phyloP scores from a whole-genome alignment of 2,113 vertebrate species.

The Petrocephalus zakoni region DNA sequence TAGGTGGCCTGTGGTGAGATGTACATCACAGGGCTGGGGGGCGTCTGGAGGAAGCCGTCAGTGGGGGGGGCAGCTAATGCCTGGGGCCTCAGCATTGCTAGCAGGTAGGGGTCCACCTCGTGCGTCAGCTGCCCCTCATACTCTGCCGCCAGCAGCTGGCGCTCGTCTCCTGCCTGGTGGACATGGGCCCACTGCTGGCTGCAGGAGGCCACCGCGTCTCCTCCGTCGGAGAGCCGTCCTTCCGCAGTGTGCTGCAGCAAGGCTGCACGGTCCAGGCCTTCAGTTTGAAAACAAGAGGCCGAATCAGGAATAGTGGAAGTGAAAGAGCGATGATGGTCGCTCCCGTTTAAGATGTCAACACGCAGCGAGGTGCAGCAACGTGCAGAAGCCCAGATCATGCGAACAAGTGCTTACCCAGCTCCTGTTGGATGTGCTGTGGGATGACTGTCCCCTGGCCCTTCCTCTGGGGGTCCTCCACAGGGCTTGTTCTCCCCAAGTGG shows the following conservation, averaged over 20 bases:
- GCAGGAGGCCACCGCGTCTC: conserved; percentile 53
- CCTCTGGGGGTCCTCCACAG: conserved; percentile 57
- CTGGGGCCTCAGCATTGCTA: conserved; percentile 59
- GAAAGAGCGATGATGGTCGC: not conserved
- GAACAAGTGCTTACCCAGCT: conserved; percentile 68
- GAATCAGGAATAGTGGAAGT: conserved; percentile 3
- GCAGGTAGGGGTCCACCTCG: conserved; percentile 47
- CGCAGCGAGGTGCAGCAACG: no score
- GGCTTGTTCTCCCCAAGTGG: conserved; percentile 53
- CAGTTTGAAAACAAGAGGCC: conserved; percentile 8
- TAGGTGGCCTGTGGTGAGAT: conserved; percentile 92
- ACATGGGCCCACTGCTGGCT: conserved; percentile 34
- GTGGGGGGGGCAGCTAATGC: conserved; percentile 73
- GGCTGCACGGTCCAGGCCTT: conserved; percentile 58
- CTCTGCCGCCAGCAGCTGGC: conserved; percentile 49
- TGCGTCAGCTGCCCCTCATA: conserved; percentile 64
- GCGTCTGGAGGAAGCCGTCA: conserved; percentile 53
- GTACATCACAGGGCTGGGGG: conserved; percentile 75
- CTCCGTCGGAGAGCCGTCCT: conserved; percentile 54
- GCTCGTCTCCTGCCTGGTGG: conserved; percentile 38
- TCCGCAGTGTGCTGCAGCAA: conserved; percentile 38
- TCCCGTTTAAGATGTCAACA: not conserved
- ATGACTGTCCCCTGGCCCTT: conserved; percentile 71
- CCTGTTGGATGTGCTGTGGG: conserved; percentile 82
- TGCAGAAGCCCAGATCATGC: not conserved